Percentiles rank a stretch among this genome's conserved stretches.
Evolutionary conservation across 2,888 invertebrate genomes (phyloP).

Genomic region (Litoditis marina): DNA sequence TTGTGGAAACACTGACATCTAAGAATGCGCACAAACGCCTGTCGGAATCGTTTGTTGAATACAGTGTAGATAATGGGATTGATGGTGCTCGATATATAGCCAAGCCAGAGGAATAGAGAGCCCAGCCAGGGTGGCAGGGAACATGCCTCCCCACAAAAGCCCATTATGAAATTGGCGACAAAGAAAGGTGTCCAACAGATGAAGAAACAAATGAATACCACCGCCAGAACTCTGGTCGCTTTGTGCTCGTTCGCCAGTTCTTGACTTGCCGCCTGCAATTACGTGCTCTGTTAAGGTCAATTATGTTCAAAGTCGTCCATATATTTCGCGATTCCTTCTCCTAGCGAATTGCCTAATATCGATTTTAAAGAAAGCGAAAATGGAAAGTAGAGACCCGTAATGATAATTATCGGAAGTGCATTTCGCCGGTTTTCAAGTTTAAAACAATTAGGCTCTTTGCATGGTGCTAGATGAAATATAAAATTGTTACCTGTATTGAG

Average conservation of each 20-base stretch:
- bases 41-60: constrained; percentile 85
- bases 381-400: no score
- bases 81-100: constrained; percentile 88
- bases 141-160: constrained; percentile 69
- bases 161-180: constrained; percentile 80
- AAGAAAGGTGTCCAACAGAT: constrained; percentile 94
- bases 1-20: constrained; percentile 51
- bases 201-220: constrained; percentile 90
- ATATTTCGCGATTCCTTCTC: no score
- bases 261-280: constrained; percentile 43
- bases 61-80: constrained; percentile 94
- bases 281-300: not conserved
- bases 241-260: constrained; percentile 73
- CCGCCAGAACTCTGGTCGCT: constrained; percentile 89
- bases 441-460: no score
- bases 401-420: no score
- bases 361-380: no score
- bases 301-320: no score
- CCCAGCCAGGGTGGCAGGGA: constrained; percentile 63
- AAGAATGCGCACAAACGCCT: constrained; percentile 56
- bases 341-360: no score
- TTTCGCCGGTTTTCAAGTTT: no score
- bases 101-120: constrained; percentile 83
- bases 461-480: no score
- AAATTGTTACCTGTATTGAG: constrained; percentile 39